Percentiles rank a stretch among this genome's conserved stretches.
Conservation (phyloP, 2,888 invertebrate species). For the Lycophotia porphyrea region DNA sequence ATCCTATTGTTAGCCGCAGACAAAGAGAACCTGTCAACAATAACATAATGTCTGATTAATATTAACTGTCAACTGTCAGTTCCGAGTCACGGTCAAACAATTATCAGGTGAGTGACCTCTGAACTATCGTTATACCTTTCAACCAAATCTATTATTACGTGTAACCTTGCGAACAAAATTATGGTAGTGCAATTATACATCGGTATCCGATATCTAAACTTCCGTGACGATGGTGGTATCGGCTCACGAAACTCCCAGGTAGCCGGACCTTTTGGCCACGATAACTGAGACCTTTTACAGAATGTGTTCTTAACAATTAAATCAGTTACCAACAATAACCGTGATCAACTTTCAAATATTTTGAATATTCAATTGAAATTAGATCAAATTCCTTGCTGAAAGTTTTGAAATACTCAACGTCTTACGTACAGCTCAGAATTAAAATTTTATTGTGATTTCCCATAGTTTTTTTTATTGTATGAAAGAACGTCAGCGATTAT, state of each 20-base stretch:
- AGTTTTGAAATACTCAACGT: conserved; percentile 18
- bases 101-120: conserved; percentile 82
- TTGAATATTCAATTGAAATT: conserved; percentile 64
- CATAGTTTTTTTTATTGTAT: not conserved
- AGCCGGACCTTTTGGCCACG: conserved; percentile 68
- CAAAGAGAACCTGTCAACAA: conserved; percentile 70
- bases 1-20: conserved; percentile 48
- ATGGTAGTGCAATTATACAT: conserved; percentile 48
- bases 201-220: conserved; percentile 70
- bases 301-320: conserved; percentile 67
- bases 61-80: conserved; percentile 70
- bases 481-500: not conserved
- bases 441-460: conserved; percentile 2
- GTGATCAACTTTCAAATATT: conserved; percentile 73
- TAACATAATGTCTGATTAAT: conserved; percentile 71
- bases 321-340: conserved; percentile 62
- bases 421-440: not conserved
- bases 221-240: conserved; percentile 78
- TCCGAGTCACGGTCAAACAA: conserved; percentile 72
- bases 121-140: conserved; percentile 79
- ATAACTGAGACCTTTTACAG: conserved; percentile 65
- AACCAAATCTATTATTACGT: conserved; percentile 69
- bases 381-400: conserved; percentile 41
- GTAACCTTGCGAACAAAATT: conserved; percentile 75
- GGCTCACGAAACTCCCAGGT: conserved; percentile 69